Percentiles rank a stretch among this genome's conserved stretches.
Conservation (phyloP, 2,797 vertebrate genomes). For the Acropternis orthonyx region DNA sequence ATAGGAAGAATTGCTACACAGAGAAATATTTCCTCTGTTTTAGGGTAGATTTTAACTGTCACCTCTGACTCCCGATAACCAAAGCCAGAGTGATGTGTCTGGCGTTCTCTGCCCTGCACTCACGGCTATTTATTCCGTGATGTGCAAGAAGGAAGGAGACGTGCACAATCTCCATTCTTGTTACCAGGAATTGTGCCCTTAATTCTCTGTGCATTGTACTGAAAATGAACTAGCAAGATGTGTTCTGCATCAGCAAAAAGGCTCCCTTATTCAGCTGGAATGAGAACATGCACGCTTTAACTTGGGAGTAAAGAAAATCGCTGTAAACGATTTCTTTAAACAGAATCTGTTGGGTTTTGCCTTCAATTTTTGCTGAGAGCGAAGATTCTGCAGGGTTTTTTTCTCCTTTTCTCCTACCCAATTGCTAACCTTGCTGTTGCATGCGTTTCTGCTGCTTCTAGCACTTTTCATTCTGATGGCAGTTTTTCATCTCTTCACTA, state of each 20-base stretch:
- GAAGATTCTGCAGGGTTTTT: conserved; percentile 42
- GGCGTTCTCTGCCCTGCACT: neutral
- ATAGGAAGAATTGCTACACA: conserved; percentile 9
- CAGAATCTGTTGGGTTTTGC: conserved; percentile 54
- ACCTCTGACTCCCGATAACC: neutral
- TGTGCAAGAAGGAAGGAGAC: conserved; percentile 37
- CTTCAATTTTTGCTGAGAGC: conserved; percentile 60
- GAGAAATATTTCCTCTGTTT: conserved; percentile 32
- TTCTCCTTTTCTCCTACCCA: conserved; percentile 8
- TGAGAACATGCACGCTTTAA: neutral
- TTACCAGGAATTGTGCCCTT: conserved; percentile 66
- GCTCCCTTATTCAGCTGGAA: conserved; percentile 58
- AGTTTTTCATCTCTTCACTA: conserved; percentile 61
- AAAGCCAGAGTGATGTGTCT: neutral
- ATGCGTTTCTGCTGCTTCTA: conserved; percentile 56
- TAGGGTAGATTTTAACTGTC: neutral
- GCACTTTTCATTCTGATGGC: conserved; percentile 58
- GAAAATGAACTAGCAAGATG: conserved; percentile 59
- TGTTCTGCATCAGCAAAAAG: conserved; percentile 73
- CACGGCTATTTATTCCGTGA: neutral
- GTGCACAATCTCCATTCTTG: conserved; percentile 56
- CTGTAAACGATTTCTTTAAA: conserved; percentile 63
- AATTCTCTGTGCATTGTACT: conserved; percentile 69
- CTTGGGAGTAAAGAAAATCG: conserved; percentile 49
- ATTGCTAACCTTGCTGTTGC: conserved; percentile 52